A percentile compares a stretch with the other conserved stretches of the same genome.
These are phyloP conservation scores for Mamestra configurata DNA, from an alignment of 1,140 invertebrate species.

Conservation along the genomic window DNA sequence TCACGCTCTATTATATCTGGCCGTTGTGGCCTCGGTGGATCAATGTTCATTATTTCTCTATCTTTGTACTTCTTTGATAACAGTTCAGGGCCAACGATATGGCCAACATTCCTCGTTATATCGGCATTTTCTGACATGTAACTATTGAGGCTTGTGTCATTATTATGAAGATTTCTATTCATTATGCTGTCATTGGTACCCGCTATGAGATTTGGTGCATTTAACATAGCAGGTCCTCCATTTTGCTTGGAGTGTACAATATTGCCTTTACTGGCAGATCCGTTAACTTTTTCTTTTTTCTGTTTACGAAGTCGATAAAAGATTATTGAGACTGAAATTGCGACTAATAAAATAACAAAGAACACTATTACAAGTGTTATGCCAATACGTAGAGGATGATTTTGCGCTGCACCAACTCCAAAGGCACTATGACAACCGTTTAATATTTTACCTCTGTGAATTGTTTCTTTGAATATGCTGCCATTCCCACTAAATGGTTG, in stretches of 20 bases:
- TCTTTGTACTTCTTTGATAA: slow-evolving; percentile 96
- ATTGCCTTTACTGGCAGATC: slow-evolving; percentile 88
- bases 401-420: slow-evolving; percentile 92
- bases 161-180: slow-evolving; percentile 87
- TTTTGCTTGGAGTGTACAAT: slow-evolving; percentile 91
- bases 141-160: slow-evolving; percentile 88
- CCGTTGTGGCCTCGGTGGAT: slow-evolving; percentile 92
- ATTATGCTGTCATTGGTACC: slow-evolving; percentile 89
- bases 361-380: slow-evolving; percentile 98
- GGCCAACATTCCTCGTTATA: slow-evolving; percentile 91
- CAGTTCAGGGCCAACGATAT: slow-evolving; percentile 93
- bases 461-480: slow-evolving; percentile 92
- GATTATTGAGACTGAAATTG: slow-evolving; percentile 96
- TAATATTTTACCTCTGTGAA: slow-evolving; percentile 91
- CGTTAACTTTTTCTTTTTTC: slow-evolving; percentile 93
- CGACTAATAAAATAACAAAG: slow-evolving; percentile 96
- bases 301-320: slow-evolving; percentile 95
- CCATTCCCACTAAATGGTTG: slow-evolving; percentile 96
- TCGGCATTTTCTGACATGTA: slow-evolving; percentile 91
- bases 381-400: slow-evolving; percentile 95
- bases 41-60: slow-evolving; percentile 91
- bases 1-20: slow-evolving; percentile 98
- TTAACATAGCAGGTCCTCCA: slow-evolving; percentile 88
- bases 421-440: slow-evolving; percentile 91
- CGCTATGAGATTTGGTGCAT: slow-evolving; percentile 88